Base-by-base conservation (phyloP, 2,797 vertebrate species). In the Pseudochromis fuscus region DNA sequence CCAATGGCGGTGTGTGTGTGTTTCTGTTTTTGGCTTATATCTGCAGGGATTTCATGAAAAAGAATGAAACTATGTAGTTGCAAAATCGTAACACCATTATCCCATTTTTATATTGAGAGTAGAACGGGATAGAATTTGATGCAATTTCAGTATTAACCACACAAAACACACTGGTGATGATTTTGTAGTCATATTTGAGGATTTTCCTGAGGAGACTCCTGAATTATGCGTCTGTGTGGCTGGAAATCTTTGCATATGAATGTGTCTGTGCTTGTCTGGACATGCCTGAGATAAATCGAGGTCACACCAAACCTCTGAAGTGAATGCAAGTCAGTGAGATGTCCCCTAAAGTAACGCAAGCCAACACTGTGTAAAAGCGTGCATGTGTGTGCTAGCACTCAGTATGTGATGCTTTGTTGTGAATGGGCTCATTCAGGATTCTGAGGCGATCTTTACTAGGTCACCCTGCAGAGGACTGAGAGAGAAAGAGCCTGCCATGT, bases 401-500 rank as follows among this genome's bases (percentile, higher is more conserved):
- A 53, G 45, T 70, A 7, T 51, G 46, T 65, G 58, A 71, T 3
- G 51, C 64, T 44, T 37, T 38, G 35, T 76, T 76, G 75, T 89
- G 79, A 88, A 90, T 85, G 79, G 77, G 56, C 77, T 81, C 86
- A 88, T 91, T 91, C 78, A 90, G 77, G 52, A 83, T 86, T 87
- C 69, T 51, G 57, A 76, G 72, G 66, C 46, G 33, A 78, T 61
- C 63, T 81, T 84, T 90, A 88, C 77, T 90, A 82, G 89, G 89
- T 89, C 90, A 90, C 69, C 55, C 67, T 84, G 83, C 81, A 83
- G 72, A 94, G 93, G 1, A 94, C 94, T 80, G 93, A 95, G 37
- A 60, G 62, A 66, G 53, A 75, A 38, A 70, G 94, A 95, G 77
- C 82, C 93, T 16, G 95, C 95, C 0, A 95, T 95, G 48, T 94